Conservation (phyloP, 2,113 vertebrate species). For the Spheniscus mendiculus region DNA sequence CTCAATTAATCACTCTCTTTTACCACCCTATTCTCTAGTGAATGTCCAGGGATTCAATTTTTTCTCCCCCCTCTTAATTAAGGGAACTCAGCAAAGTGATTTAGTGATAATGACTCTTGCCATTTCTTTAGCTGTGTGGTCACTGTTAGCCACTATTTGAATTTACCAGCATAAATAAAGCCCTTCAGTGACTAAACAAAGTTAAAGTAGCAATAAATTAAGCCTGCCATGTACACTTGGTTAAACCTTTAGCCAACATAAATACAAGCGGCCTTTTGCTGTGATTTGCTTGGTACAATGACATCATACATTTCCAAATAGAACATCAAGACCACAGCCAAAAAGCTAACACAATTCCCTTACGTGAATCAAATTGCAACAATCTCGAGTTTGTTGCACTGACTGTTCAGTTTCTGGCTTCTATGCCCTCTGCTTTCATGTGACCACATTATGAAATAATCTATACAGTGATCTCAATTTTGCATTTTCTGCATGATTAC, state of each 20-base stretch:
- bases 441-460: conserved; percentile 75
- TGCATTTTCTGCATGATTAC: conserved; percentile 79
- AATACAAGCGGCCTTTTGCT: conserved; percentile 75
- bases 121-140: conserved; percentile 73
- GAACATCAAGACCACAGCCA: conserved; percentile 56
- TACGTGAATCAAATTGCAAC: conserved; percentile 74
- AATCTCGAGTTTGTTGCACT: conserved; percentile 63
- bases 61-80: conserved; percentile 64
- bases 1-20: conserved; percentile 72
- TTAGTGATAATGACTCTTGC: conserved; percentile 76
- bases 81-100: conserved; percentile 76
- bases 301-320: conserved; percentile 77
- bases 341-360: conserved; percentile 68
- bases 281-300: conserved; percentile 72
- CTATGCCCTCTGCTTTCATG: conserved; percentile 39
- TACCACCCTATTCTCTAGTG: conserved; percentile 59
- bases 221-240: conserved; percentile 69
- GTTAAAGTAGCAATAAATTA: conserved; percentile 80
- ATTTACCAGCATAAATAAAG: conserved; percentile 81
- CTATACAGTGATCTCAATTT: conserved; percentile 71
- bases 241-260: conserved; percentile 79
- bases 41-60: conserved; percentile 58
- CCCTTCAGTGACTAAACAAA: conserved; percentile 79
- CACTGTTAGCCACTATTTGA: conserved; percentile 77
- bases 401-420: conserved; percentile 53